Conservation (phyloP, 2,888 invertebrate genomes). For the Lissonota sp. region DNA sequence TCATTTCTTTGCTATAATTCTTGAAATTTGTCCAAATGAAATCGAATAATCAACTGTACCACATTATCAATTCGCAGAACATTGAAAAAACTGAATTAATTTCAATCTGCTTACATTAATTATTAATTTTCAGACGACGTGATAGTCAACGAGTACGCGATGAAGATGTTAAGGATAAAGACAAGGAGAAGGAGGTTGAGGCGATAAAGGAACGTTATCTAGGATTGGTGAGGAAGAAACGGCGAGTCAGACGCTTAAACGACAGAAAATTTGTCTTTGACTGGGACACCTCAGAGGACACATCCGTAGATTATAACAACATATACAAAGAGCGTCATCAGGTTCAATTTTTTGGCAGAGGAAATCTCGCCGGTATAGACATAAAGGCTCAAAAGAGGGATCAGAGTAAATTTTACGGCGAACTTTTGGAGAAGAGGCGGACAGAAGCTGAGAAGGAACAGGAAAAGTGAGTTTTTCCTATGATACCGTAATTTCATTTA, state of each 20-base stretch:
- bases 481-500: slow-evolving; percentile 22
- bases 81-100: too few relatives aligned
- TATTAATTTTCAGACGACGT: slow-evolving; percentile 72
- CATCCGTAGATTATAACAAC: slow-evolving; percentile 98
- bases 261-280: slow-evolving; percentile 99
- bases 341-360: slow-evolving; percentile 98
- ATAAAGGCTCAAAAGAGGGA: slow-evolving; percentile 98
- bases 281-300: slow-evolving; percentile 99
- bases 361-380: slow-evolving; percentile 99
- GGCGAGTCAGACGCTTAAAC: slow-evolving; percentile 96
- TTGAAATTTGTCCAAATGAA: too few relatives aligned
- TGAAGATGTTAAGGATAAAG: slow-evolving; percentile 89
- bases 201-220: slow-evolving; percentile 98
- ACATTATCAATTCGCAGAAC: too few relatives aligned
- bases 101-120: background rate
- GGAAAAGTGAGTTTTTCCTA: slow-evolving; percentile 87
- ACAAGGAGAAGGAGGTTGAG: slow-evolving; percentile 96
- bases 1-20: too few relatives aligned
- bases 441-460: slow-evolving; percentile 99
- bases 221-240: slow-evolving; percentile 96
- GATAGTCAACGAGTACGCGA: slow-evolving; percentile 81
- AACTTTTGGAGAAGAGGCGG: slow-evolving; percentile 96
- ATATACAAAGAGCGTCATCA: slow-evolving; percentile 98
- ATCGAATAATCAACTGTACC: too few relatives aligned
- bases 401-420: slow-evolving; percentile 98